Evolutionary conservation across 2,113 vertebrate species (phyloP).

Genomic region (Rhinoderma darwinii): DNA sequence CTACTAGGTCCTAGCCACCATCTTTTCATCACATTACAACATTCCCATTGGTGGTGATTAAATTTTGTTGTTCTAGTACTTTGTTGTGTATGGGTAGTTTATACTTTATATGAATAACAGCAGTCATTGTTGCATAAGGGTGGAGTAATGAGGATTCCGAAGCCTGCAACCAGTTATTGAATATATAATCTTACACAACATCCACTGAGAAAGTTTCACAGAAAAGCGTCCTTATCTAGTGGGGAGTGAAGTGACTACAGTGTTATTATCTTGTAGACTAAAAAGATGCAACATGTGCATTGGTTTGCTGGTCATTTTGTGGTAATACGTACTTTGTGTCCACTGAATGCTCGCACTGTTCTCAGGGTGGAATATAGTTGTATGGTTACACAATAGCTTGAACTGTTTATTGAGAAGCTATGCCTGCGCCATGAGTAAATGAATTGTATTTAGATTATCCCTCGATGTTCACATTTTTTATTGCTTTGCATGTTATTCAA

Average conservation of each 20-base stretch:
- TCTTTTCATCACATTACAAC: too few relatives aligned
- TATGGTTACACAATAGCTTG: constrained; percentile 2
- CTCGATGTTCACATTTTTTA: not conserved
- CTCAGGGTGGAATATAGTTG: not conserved
- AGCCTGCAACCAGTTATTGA: not conserved
- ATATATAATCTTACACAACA: not conserved
- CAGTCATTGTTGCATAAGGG: not conserved
- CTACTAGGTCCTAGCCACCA: too few relatives aligned
- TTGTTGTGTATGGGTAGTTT: too few relatives aligned
- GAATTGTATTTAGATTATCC: not conserved
- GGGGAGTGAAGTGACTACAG: not conserved
- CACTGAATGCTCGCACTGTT: not conserved
- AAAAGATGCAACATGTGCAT: not conserved
- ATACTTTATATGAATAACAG: not conserved
- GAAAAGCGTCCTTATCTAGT: not conserved
- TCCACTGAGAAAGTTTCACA: not conserved
- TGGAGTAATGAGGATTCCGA: not conserved
- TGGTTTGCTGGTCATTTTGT: not conserved
- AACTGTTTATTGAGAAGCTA: not conserved
- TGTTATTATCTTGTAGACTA: not conserved
- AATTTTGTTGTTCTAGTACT: too few relatives aligned
- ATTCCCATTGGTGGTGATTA: too few relatives aligned
- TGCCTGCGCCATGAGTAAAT: not conserved
- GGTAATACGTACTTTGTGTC: not conserved
- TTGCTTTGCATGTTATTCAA: not conserved